Base-by-base conservation (phyloP, 2,113 vertebrate genomes). In the Grammomys surdaster region DNA sequence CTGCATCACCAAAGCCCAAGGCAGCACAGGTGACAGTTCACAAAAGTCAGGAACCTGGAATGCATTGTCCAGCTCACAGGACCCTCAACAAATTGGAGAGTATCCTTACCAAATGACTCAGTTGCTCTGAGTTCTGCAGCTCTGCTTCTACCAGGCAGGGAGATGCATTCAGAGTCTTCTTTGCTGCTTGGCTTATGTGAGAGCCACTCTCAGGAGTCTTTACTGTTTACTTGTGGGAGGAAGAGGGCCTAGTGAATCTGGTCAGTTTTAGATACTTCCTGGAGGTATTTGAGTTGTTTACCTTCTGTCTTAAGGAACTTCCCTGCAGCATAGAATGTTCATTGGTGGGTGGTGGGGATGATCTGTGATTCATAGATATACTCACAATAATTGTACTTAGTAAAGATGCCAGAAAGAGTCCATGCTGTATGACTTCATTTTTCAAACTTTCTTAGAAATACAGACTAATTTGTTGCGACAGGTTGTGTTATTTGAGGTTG, bases 361-460 rank as follows among this genome's bases (percentile, higher is more conserved):
- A 28, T 67, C 28, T 31, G 28, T 13, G 65, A 67, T 65, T 65
- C 12, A 86, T 65, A 43, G 72, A 58, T 43, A 56, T 31, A 75
- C 11, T 96, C 56, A 87, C 36, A 76, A 87, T 87, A 90, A 80
- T 56, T 87, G 46, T 10, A 16, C 22, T 88, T n/a, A 81, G 31
- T 65, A 46, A 85, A 75, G 51, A 86, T 78, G 4, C 10, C 20
- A 72, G 58, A 75, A 91, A 12, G 11, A n/a, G 16, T 28, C 48
- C 5, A 67, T 56, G n/a, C 17, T 72, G 7, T 85, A 65, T 63
- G 17, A 67, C 86, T 81, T 12, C 7, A 93, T 51, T 91, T 93
- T 88, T 28, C 4, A 51, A 87, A 90, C 60, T 92, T 81, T 93
- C n/a, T 78, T n/a, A 56, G 84, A 93, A 91, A 77, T 51, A 24